Evolutionary conservation across 2,888 invertebrate species (phyloP).

Genomic region (Pantelozetes paolii): DNA sequence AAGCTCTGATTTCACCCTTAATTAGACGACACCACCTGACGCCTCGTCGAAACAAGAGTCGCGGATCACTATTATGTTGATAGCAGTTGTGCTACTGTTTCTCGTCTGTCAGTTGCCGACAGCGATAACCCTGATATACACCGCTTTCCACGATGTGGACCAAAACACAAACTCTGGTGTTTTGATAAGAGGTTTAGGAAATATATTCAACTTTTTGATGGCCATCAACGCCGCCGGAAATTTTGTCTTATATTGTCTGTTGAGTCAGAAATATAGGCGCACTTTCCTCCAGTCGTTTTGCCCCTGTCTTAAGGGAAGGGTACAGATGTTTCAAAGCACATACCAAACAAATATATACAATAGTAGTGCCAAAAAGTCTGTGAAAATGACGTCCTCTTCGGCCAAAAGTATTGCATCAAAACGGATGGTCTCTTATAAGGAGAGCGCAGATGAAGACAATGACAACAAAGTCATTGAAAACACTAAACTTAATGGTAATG

Average conservation of each 20-base stretch:
- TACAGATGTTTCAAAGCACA: slow-evolving; percentile 2
- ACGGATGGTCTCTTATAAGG: not conserved
- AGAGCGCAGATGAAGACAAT: not conserved
- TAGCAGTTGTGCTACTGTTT: slow-evolving; percentile 57
- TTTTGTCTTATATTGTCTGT: slow-evolving; percentile 57
- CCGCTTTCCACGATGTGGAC: slow-evolving; percentile 49
- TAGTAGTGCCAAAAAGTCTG: not conserved
- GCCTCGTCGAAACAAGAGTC: slow-evolving; percentile 47
- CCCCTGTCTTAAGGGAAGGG: slow-evolving; percentile 45
- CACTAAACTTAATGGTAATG: slow-evolving; percentile 18
- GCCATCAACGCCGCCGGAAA: slow-evolving; percentile 57
- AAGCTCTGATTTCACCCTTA: no score
- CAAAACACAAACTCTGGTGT: slow-evolving; percentile 49
- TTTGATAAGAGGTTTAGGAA: slow-evolving; percentile 52
- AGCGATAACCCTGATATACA: slow-evolving; percentile 51
- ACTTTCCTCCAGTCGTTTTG: slow-evolving; percentile 50
- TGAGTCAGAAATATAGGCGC: slow-evolving; percentile 55
- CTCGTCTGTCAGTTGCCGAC: slow-evolving; percentile 56
- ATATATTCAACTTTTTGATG: slow-evolving; percentile 56
- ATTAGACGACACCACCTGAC: not conserved
- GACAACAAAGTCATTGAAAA: slow-evolving; percentile 15
- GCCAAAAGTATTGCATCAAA: not conserved
- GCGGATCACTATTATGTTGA: slow-evolving; percentile 57
- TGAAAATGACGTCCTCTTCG: not conserved
- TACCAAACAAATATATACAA: not conserved